Conservation (phyloP, 2,888 invertebrate genomes). For the Mesorhabditis belari region DNA sequence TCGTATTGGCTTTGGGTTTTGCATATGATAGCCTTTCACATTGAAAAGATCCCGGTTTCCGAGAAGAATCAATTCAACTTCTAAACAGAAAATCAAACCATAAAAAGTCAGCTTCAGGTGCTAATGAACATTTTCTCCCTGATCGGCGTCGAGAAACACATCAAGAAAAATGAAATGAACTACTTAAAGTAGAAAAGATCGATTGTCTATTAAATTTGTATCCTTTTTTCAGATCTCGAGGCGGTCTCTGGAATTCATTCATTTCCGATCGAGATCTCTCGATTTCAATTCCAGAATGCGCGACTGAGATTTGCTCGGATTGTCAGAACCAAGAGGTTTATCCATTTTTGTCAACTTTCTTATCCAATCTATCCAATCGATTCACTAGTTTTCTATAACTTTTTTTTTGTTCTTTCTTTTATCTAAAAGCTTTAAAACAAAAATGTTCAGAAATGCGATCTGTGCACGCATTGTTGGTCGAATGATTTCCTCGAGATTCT, state of each 20-base stretch:
- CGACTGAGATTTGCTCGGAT: not conserved
- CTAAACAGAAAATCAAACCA: constrained; percentile 2
- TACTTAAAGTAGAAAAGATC: not conserved
- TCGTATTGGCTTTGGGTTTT: no score
- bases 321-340: not conserved
- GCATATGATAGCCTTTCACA: no score
- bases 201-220: no score
- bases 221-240: not conserved
- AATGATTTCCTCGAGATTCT: no score
- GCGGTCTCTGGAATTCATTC: not conserved
- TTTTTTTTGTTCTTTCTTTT: no score
- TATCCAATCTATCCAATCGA: no score
- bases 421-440: no score
- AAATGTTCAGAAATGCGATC: not conserved
- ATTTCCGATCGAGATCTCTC: not conserved
- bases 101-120: constrained; percentile 1
- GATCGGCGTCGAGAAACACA: not conserved
- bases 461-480: no score
- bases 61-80: no score
- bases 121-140: constrained; percentile 2
- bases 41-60: no score
- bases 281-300: not conserved
- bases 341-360: no score
- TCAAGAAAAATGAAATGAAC: not conserved
- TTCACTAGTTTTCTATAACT: no score